These are phyloP conservation scores for Eumacrocentrus americanus DNA, from an alignment of 2,888 invertebrate genomes.

Conservation along the genomic window DNA sequence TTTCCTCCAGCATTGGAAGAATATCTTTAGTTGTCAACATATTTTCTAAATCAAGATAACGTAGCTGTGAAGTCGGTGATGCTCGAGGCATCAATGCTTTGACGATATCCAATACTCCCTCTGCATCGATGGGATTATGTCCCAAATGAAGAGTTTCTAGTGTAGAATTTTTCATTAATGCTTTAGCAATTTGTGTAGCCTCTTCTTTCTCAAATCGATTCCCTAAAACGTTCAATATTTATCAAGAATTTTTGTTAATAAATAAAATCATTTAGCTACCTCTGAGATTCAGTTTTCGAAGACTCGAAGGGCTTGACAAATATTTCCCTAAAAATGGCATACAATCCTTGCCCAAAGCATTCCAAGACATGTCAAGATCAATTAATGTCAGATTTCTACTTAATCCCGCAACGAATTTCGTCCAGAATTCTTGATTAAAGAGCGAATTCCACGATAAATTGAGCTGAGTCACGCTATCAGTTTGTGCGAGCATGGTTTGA, in stretches of 20 bases:
- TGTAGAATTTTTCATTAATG: constrained; percentile 60
- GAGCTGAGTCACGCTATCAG: constrained; percentile 60
- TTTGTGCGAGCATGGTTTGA: constrained; percentile 57
- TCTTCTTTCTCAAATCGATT: constrained; percentile 51
- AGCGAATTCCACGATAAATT: constrained; percentile 66
- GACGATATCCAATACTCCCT: constrained; percentile 61
- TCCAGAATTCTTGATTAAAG: constrained; percentile 56
- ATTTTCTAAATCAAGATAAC: constrained; percentile 63
- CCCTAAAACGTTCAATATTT: constrained; percentile 36
- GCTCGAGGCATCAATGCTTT: constrained; percentile 50
- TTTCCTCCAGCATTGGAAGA: constrained; percentile 47
- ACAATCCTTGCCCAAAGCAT: constrained; percentile 58
- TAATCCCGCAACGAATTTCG: constrained; percentile 57
- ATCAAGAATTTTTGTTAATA: background rate
- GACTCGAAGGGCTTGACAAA: constrained; percentile 34
- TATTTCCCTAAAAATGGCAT: constrained; percentile 36
- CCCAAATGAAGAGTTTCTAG: constrained; percentile 62
- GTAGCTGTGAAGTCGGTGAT: constrained; percentile 53
- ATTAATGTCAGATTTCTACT: constrained; percentile 49
- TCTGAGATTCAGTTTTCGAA: constrained; percentile 45
- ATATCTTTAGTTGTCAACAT: constrained; percentile 62
- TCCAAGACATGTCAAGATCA: constrained; percentile 63
- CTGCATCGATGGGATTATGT: constrained; percentile 63
- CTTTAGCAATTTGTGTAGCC: constrained; percentile 57
- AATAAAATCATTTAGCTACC: constrained; percentile 42